Evolutionary conservation across 2,797 vertebrate genomes (phyloP).

Genomic region (Rhinophrynus dorsalis): DNA sequence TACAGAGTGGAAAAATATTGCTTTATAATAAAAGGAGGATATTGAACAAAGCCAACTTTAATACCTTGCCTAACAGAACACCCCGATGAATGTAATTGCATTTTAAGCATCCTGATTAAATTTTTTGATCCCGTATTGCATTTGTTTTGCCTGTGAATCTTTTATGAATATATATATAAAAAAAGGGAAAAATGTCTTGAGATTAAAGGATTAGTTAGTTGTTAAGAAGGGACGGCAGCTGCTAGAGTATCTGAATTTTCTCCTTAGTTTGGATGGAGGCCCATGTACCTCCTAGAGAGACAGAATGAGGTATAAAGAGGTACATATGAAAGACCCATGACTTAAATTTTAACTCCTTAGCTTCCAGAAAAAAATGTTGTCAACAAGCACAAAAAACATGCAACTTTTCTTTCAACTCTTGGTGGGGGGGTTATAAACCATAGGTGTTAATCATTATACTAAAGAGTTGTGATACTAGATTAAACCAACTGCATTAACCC

Average conservation of each 20-base stretch:
- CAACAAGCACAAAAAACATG: too few species aligned
- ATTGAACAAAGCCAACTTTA: constrained; percentile 79
- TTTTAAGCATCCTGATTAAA: constrained; percentile 91
- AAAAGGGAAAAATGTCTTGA: constrained; percentile 73
- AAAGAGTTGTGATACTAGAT: too few species aligned
- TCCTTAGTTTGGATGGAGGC: constrained; percentile 62
- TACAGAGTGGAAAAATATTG: constrained; percentile 75
- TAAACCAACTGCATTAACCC: too few species aligned
- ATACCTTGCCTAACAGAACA: constrained; percentile 74
- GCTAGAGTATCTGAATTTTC: constrained; percentile 73
- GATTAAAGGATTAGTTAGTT: constrained; percentile 93
- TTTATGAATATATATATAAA: constrained; percentile 60
- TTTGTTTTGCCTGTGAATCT: constrained; percentile 87
- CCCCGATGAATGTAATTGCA: constrained; percentile 84
- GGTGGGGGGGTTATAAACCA: too few species aligned
- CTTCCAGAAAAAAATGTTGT: too few species aligned
- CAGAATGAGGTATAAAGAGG: not conserved
- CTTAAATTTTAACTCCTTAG: not conserved
- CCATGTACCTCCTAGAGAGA: not conserved
- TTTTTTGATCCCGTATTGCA: constrained; percentile 83
- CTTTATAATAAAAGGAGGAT: constrained; percentile 76
- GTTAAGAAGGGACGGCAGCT: constrained; percentile 79
- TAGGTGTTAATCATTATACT: too few species aligned
- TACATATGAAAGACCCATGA: too few species aligned
- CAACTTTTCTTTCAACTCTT: too few species aligned